Conservation (phyloP, 2,113 vertebrate genomes). For the Cervus canadensis region DNA sequence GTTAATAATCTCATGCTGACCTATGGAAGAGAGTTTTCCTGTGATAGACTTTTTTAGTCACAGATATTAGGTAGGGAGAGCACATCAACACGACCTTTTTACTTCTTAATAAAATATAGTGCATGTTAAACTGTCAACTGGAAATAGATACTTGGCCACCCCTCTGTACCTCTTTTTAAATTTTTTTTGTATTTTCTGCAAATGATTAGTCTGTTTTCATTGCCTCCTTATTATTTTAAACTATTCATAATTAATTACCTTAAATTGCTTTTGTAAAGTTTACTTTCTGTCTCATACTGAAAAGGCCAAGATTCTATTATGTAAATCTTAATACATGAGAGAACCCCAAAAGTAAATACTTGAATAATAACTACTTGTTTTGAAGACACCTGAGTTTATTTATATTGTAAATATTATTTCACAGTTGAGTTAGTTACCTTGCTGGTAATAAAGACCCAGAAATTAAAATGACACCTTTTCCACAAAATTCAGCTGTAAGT, state of each 20-base stretch:
- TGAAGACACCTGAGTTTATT: slow-evolving; percentile 71
- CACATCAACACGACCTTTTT: background rate
- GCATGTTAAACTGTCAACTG: background rate
- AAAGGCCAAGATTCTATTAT: slow-evolving; percentile 28
- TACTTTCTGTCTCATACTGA: slow-evolving; percentile 16
- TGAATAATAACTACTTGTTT: slow-evolving; percentile 63
- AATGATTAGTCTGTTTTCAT: background rate
- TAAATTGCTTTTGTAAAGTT: slow-evolving; percentile 39
- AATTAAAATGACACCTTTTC: slow-evolving; percentile 79
- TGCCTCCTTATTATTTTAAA: background rate
- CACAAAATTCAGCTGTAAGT: slow-evolving; percentile 67
- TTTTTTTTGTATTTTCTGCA: background rate
- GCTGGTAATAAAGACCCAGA: slow-evolving; percentile 75
- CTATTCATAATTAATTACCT: background rate
- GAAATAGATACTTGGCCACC: background rate
- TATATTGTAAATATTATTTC: slow-evolving; percentile 78
- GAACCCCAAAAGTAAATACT: slow-evolving; percentile 36
- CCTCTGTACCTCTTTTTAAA: background rate
- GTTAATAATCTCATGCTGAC: background rate
- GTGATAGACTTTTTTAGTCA: background rate
- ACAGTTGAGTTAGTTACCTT: slow-evolving; percentile 76
- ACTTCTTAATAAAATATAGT: background rate
- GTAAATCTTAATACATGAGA: slow-evolving; percentile 32
- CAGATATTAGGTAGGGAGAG: background rate
- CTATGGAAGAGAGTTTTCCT: background rate